A percentile compares a stretch with the other conserved stretches of the same genome.
These are phyloP conservation scores for Simalia tracyae DNA, from an alignment of 2,797 vertebrate genomes.

Conservation along the genomic window DNA sequence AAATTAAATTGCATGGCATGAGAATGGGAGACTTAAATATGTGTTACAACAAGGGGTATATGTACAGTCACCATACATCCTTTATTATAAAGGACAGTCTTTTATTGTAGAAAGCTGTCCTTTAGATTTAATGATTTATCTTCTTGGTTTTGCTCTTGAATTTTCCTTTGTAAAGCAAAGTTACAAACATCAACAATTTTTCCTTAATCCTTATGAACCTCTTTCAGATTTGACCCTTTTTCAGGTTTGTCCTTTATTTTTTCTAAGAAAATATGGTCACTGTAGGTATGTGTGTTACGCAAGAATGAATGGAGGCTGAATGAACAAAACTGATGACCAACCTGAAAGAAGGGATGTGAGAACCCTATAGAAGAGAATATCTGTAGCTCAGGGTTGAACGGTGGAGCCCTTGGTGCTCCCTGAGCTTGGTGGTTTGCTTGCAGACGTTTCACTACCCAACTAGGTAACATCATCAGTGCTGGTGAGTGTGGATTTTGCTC, in stretches of 20 bases:
- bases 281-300: not conserved
- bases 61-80: too few species aligned
- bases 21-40: too few species aligned
- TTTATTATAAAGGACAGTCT: too few species aligned
- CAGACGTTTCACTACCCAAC: too few species aligned
- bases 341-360: not conserved
- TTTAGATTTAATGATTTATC: not conserved
- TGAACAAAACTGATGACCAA: not conserved
- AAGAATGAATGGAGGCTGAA: not conserved
- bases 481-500: too few species aligned
- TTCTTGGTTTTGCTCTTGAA: not conserved
- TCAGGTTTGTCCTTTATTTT: not conserved
- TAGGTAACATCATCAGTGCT: too few species aligned
- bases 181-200: not conserved
- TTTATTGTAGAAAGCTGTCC: not conserved
- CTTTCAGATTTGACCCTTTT: not conserved
- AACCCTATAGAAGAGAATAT: too few species aligned
- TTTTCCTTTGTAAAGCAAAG: not conserved
- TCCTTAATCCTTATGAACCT: not conserved
- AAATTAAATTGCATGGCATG: too few species aligned
- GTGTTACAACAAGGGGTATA: too few species aligned
- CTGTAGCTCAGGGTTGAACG: too few species aligned
- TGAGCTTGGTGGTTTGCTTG: too few species aligned
- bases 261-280: not conserved
- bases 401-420: too few species aligned